Conservation (phyloP, 2,888 invertebrate genomes). For the Pollenia griseotomentosa region DNA sequence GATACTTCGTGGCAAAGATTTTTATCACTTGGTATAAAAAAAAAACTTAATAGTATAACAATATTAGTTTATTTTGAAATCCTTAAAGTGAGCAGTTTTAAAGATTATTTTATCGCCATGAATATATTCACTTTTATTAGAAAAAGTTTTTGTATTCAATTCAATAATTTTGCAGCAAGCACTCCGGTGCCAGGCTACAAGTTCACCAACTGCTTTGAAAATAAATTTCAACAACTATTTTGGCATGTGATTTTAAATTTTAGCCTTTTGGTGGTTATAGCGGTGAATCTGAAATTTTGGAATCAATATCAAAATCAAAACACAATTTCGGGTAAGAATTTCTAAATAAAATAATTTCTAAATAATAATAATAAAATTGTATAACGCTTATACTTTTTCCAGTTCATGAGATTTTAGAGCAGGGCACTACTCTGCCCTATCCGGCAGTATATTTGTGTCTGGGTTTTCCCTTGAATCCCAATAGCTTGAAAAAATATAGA, state of each 20-base stretch:
- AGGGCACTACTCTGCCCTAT: constrained; percentile 21
- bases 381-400: neutral
- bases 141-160: constrained; percentile 43
- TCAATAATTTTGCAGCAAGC: neutral
- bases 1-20: too few species aligned
- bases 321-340: neutral
- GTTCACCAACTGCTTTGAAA: constrained; percentile 24
- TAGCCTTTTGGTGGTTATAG: neutral
- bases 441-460: constrained; percentile 52
- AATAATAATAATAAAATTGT: too few species aligned
- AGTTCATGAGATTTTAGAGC: constrained; percentile 38
- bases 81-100: neutral
- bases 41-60: neutral
- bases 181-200: constrained; percentile 52
- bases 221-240: constrained; percentile 2
- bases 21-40: too few species aligned
- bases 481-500: constrained; percentile 3
- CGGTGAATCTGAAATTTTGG: constrained; percentile 35
- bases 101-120: neutral
- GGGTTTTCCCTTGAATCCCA: constrained; percentile 39
- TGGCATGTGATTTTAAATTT: constrained; percentile 34
- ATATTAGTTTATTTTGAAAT: neutral
- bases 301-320: constrained; percentile 42
- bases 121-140: constrained; percentile 24
- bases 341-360: too few species aligned